Conservation (phyloP, 2,113 vertebrate species). For the Oxygymnocypris stewartii region DNA sequence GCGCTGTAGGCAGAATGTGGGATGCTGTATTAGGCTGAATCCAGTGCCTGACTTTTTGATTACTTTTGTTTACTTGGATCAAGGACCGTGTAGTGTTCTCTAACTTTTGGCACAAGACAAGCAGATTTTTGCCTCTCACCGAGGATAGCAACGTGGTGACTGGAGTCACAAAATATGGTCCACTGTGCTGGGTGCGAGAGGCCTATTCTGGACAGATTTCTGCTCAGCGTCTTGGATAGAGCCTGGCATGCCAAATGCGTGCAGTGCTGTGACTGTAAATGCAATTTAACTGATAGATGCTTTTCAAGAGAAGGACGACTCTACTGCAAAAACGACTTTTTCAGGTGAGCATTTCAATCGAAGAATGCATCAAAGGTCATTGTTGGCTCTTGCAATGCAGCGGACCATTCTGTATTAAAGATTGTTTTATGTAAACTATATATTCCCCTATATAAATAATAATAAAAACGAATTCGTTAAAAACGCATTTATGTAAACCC, state of each 20-base stretch:
- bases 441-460: neutral
- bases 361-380: neutral
- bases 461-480: neutral
- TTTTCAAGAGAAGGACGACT: constrained; percentile 96
- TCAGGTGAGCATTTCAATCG: constrained; percentile 77
- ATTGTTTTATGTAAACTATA: neutral
- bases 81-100: constrained; percentile 19
- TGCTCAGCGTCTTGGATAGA: constrained; percentile 97
- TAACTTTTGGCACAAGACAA: constrained; percentile 1
- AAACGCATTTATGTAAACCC: neutral
- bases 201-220: constrained; percentile 95
- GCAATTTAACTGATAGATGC: constrained; percentile 96
- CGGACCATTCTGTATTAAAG: neutral
- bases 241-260: constrained; percentile 98
- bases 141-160: constrained; percentile 18
- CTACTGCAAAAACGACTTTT: constrained; percentile 99
- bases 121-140: neutral
- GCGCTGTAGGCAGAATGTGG: neutral
- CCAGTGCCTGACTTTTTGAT: constrained; percentile 14
- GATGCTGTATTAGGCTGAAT: constrained; percentile 15
- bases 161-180: constrained; percentile 85
- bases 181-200: constrained; percentile 96
- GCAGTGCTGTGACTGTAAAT: constrained; percentile 98
- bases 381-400: neutral
- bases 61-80: constrained; percentile 29